Percentiles rank a stretch among this genome's conserved stretches.
Conservation (phyloP, 2,888 invertebrate genomes). For the Diadegma fenestrale region DNA sequence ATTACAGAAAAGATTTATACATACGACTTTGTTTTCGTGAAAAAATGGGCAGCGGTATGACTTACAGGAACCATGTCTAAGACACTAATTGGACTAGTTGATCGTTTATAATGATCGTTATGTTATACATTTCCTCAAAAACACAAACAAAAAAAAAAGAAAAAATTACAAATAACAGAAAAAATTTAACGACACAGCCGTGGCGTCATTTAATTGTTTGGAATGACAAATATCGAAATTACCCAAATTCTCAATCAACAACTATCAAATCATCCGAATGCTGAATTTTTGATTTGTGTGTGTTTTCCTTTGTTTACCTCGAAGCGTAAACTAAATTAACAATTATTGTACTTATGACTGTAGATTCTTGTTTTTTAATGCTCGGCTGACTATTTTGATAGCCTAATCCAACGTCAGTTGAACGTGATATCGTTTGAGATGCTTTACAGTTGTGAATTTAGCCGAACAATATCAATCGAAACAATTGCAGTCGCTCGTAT, state of each 20-base stretch:
- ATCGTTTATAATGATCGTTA: conserved; percentile 69
- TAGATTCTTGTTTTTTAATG: conserved; percentile 45
- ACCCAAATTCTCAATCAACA: conserved; percentile 48
- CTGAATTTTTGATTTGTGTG: conserved; percentile 64
- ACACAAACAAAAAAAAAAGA: conserved; percentile 20
- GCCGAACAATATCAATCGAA: conserved; percentile 41
- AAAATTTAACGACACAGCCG: conserved; percentile 49
- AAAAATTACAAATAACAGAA: conserved; percentile 5
- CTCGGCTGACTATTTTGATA: conserved; percentile 29
- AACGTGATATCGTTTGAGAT: conserved; percentile 56
- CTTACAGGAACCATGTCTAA: conserved; percentile 79
- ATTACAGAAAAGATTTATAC: conserved; percentile 73
- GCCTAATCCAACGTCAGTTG: conserved; percentile 25
- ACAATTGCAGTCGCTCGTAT: conserved; percentile 42
- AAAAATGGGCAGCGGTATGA: conserved; percentile 76
- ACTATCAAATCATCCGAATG: conserved; percentile 55
- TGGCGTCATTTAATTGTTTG: conserved; percentile 60
- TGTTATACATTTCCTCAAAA: conserved; percentile 64
- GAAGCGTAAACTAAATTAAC: conserved; percentile 63
- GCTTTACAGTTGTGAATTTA: conserved; percentile 54
- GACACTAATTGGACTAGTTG: conserved; percentile 77
- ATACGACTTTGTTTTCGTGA: conserved; percentile 54
- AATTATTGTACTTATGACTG: conserved; percentile 42
- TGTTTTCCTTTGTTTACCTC: conserved; percentile 31
- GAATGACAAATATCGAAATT: conserved; percentile 55